phyloP scores from a whole-genome alignment of 2,797 vertebrate genomes.

The Galago senegalensis region DNA sequence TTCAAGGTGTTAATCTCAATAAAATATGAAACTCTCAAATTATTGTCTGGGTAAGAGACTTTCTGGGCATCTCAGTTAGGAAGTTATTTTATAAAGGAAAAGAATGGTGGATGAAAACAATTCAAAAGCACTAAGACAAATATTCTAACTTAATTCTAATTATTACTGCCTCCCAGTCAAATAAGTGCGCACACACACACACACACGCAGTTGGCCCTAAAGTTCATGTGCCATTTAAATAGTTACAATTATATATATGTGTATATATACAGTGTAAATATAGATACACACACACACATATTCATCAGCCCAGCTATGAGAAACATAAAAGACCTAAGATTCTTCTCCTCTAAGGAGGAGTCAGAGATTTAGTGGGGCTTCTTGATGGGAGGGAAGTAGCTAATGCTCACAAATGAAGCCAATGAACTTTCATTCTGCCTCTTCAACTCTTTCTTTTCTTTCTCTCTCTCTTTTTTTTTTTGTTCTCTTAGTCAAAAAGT shows the following conservation, averaged over 20 bases:
- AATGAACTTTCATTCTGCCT: background rate
- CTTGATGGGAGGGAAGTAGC: background rate
- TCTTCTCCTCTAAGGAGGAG: background rate
- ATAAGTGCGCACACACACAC: background rate
- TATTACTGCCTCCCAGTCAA: background rate
- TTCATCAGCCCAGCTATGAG: background rate
- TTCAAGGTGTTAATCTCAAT: slow-evolving; percentile 51
- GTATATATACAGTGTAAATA: no score
- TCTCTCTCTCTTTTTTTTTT: background rate
- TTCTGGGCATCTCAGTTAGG: slow-evolving; percentile 9
- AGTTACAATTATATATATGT: no score
- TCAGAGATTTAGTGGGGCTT: background rate
- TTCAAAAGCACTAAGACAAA: slow-evolving; percentile 12
- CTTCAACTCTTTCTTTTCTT: background rate
- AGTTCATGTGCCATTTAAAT: no score
- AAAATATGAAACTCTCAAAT: slow-evolving; percentile 45
- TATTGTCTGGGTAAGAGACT: slow-evolving; percentile 1
- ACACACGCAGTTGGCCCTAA: no score
- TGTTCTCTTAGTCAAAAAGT: background rate
- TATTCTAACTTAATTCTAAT: slow-evolving; percentile 29
- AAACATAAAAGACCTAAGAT: background rate
- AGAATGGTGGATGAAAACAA: background rate
- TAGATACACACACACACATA: background rate
- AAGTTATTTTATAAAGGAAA: slow-evolving; percentile 46
- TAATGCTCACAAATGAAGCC: background rate